Evolutionary conservation across 2,113 vertebrate species (phyloP), one percentile per base, ranked within the genome.

Genomic region (Gobius niger): DNA sequence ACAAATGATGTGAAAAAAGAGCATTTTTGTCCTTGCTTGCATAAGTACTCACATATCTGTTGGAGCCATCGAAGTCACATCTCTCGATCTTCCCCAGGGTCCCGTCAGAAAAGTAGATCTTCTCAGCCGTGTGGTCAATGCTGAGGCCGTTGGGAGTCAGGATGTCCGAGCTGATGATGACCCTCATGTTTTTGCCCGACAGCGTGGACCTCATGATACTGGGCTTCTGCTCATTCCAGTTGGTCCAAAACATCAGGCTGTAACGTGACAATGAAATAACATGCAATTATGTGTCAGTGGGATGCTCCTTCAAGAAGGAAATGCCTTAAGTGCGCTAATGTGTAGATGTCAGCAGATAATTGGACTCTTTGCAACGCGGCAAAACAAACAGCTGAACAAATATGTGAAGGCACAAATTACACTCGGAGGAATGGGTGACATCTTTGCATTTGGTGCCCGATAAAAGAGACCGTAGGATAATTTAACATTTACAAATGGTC

Each of bases 191-290:
- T 74, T 94, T 96, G 57, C 98, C 98, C 0, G 92, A 90, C 44
- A 98, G 82, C 0, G 96, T 96, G 50, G 96, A 94, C 83, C 96
- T 94, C 95, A 99, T 98, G 87, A 99, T 95, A 84, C 97, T 98
- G 0, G 98, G 96, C n/a, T 95, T 93, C 66, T 98, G 98, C 82
- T 99, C 98, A 51, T 98, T 99, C 97, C 98, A 99, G 88, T 99
- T 99, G 78, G 96, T 98, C 98, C 98, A 99, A 88, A 99, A 99
- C 97, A 98, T 97, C 87, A 98, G 91, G 86, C 98, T 99, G 5
- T 11, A 73, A 83, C 14, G 50, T 13, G 46, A 16, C 70, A 61
- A 16, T 1, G 13, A 18, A 72, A 10, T 65, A 63, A 63, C 63
- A 13, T 4, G 10, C 18, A 34, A 60, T 56, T 61, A 44, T 2